Conservation (phyloP, 2,888 invertebrate species). For the Tuta absoluta region DNA sequence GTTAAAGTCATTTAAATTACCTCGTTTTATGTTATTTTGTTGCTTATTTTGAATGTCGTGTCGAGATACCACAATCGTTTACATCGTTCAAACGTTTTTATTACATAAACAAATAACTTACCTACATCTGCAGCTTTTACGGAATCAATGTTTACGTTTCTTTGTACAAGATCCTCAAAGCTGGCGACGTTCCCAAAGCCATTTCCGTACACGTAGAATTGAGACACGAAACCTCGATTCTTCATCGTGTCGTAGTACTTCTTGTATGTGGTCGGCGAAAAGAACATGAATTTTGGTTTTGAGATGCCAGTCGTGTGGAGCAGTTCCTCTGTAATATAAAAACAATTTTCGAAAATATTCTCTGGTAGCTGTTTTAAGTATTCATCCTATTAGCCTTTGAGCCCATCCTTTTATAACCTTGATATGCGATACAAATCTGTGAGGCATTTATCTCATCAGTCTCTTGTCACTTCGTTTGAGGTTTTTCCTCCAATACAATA, state of each 20-base stretch:
- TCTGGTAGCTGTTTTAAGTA: too few species aligned
- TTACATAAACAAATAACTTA: background rate
- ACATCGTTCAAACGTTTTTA: too few species aligned
- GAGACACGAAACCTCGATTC: slow-evolving; percentile 40
- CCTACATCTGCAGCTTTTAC: slow-evolving; percentile 11
- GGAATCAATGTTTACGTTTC: slow-evolving; percentile 38
- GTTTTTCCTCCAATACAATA: too few species aligned
- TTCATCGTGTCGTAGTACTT: slow-evolving; percentile 45
- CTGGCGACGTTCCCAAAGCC: slow-evolving; percentile 32
- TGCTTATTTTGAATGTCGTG: too few species aligned
- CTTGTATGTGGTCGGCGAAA: slow-evolving; percentile 52
- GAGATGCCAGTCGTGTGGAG: slow-evolving; percentile 56
- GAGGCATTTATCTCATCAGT: too few species aligned
- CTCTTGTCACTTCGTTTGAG: too few species aligned
- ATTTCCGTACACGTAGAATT: slow-evolving; percentile 46
- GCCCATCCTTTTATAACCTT: too few species aligned
- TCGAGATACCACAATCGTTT: too few species aligned
- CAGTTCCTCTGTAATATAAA: slow-evolving; percentile 53
- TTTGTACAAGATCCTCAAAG: slow-evolving; percentile 45
- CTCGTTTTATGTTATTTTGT: too few species aligned
- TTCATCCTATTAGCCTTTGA: too few species aligned
- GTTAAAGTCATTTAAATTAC: too few species aligned
- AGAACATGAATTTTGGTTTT: slow-evolving; percentile 58
- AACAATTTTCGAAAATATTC: background rate
- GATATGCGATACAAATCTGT: too few species aligned